A percentile compares a stretch with the other conserved stretches of the same genome.
phyloP scores from a whole-genome alignment of 2,797 vertebrate species.

The Myiothlypis chrysogaster region DNA sequence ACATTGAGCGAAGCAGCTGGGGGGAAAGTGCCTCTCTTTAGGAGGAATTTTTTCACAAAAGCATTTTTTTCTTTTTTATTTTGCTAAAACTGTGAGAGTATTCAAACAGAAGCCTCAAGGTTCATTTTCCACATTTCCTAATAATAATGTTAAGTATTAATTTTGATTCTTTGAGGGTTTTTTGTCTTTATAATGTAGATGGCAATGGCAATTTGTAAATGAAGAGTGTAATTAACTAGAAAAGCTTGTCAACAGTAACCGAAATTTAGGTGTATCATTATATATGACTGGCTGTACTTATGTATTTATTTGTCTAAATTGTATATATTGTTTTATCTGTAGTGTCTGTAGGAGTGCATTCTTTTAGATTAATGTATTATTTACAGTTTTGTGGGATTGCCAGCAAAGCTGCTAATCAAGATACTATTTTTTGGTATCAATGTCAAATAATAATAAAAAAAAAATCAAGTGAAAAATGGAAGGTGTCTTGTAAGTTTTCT shows the following conservation, averaged over 20 bases:
- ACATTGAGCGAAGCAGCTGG: slow-evolving; percentile 4
- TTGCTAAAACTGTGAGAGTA: slow-evolving; percentile 30
- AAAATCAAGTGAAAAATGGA: slow-evolving; percentile 18
- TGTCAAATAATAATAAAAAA: slow-evolving; percentile 71
- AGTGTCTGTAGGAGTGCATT: slow-evolving; percentile 79
- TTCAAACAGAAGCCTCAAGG: slow-evolving; percentile 51
- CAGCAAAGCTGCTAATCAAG: slow-evolving; percentile 79
- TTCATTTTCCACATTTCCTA: slow-evolving; percentile 68
- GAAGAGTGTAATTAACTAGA: slow-evolving; percentile 73
- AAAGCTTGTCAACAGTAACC: slow-evolving; percentile 70
- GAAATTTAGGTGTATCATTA: slow-evolving; percentile 71
- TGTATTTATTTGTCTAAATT: slow-evolving; percentile 82
- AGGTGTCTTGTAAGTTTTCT: slow-evolving; percentile 51
- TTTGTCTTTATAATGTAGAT: slow-evolving; percentile 38
- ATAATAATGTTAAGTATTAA: slow-evolving; percentile 26
- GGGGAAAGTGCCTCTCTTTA: slow-evolving; percentile 21
- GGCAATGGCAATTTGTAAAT: slow-evolving; percentile 73
- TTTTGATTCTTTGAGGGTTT: slow-evolving; percentile 37
- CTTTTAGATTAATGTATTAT: slow-evolving; percentile 76
- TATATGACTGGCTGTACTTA: slow-evolving; percentile 79
- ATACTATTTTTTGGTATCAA: slow-evolving; percentile 81
- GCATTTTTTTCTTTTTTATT: neutral
- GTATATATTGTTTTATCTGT: slow-evolving; percentile 80
- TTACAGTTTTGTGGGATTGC: slow-evolving; percentile 77
- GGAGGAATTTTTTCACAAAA: slow-evolving; percentile 58